Base-by-base conservation (phyloP, 1,140 invertebrate species). In the Tribolium madens region DNA sequence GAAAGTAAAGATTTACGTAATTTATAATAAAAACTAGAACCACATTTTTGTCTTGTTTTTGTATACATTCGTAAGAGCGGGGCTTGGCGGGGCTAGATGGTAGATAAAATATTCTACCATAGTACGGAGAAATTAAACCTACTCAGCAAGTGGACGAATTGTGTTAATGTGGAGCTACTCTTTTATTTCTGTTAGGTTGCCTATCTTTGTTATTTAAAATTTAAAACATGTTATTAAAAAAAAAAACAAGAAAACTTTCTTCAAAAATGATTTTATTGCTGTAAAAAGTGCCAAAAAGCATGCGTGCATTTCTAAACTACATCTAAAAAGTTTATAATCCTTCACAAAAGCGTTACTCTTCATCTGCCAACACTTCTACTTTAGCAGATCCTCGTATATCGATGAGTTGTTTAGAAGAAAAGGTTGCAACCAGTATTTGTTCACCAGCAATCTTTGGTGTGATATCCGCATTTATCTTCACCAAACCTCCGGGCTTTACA, bases 331-430 rank as follows among this genome's bases (percentile, higher is more conserved):
- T n/a, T n/a, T n/a, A n/a, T 21, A 26, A 26, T 26, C 18, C 3
- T 26, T 3, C 21, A 26, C 3, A 26, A 26, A 26, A 26, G 0
- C 6, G 6, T 78, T 79, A 77, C 73, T 81, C 70, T 53, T 83
- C 77, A 21, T 80, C 77, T 10, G 76, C 52, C n/a, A 71, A 52
- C 64, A 83, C 81, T 21, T 80, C 78, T 42, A 82, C 77, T 76
- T 81, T 81, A 4, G 88, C 87, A 0, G 90, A 89, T 48, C 92
- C 92, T 10, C 87, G 90, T 70, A 93, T 90, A 73, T 93, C 92
- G 9, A 90, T 87, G 0, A 93, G 86, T 82, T 93, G 87, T 15
- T 84, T 89, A 0, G 91, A 92, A 18, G 89, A 88, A 84, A 93
- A 93, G 21, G 90, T 92, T 0, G 89, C 91, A 2, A 93, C 87